A percentile compares a stretch with the other conserved stretches of the same genome.
Evolutionary conservation across 2,113 vertebrate species (phyloP).

Genomic region (Paradisaea rubra): DNA sequence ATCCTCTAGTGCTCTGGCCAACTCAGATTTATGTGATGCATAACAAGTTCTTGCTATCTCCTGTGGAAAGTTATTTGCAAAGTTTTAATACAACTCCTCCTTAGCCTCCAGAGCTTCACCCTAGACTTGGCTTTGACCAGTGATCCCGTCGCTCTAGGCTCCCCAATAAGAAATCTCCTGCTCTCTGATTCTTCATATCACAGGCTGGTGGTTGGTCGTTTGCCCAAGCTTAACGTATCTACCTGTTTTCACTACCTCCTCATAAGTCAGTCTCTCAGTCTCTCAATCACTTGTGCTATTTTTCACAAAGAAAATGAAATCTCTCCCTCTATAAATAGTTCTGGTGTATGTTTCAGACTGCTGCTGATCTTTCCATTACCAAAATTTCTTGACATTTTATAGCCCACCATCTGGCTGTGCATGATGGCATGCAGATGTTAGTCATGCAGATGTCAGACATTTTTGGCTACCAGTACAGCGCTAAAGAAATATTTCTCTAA

Average conservation of each 20-base stretch:
- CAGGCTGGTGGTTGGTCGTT: neutral
- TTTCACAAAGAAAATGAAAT: neutral
- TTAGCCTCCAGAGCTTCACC: neutral
- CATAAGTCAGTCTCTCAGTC: neutral
- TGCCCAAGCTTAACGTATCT: neutral
- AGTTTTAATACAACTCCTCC: neutral
- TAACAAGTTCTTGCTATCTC: neutral
- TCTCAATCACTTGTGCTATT: neutral
- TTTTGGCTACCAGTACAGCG: conserved; percentile 30
- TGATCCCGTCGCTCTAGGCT: neutral
- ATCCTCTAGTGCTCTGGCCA: neutral
- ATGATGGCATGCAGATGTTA: conserved; percentile 53
- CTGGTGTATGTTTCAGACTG: neutral
- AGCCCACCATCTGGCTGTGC: conserved; percentile 18
- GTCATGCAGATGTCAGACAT: conserved; percentile 17
- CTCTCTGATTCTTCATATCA: neutral
- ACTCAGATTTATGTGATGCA: neutral
- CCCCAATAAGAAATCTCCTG: neutral
- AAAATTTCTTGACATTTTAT: conserved; percentile 36
- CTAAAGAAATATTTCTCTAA: conserved; percentile 10
- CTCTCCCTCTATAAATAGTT: conserved; percentile 11
- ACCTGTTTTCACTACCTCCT: neutral
- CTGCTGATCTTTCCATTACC: conserved; percentile 49
- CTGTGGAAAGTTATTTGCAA: neutral
- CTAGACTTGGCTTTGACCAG: neutral